Base-by-base conservation (phyloP, 2,113 vertebrate genomes). In the Ceyx cyanopectus region DNA sequence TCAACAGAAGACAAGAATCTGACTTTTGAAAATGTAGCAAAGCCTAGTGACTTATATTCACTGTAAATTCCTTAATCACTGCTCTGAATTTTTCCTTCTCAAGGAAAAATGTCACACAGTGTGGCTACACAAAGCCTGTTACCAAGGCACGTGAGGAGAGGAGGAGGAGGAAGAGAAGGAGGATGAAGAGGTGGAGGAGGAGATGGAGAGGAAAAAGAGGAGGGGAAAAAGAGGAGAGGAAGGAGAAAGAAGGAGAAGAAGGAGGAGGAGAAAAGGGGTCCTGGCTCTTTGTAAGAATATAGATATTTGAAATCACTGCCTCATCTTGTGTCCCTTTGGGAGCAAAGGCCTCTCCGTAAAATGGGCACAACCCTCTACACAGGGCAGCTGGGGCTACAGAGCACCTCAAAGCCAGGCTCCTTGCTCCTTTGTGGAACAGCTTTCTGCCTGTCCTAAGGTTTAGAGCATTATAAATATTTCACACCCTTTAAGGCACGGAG, bases 311-410 rank as follows among this genome's bases (percentile, higher is more conserved):
- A 63, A 93, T 66, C 34, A 12, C 9, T 86, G 68, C 68, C 53
- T 74, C 8, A 2, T 22, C 14, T 37, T 30, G 9, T 13, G 45
- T 68, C 14, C 61, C 19, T 54, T 37, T 37, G 22, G 0, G 0
- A 17, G 46, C 14, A 85, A 93, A 48, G 3, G 7, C 21, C 1
- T 0, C 13, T 27, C 17, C 6, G 23, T 22, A 29, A 76, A 86
- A 45, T 3, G 14, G 24, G 53, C 43, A 57, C n/a, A 75, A 40
- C 5, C 10, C 50, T 29, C 30, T 22, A 32, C 0, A 1, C 34
- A 66, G 22, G 16, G n/a, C 10, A 8, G 2, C 1, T 4, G 5
- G 11, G 16, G 9, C 14, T 7, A 43, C 19, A 41, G 27, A 34
- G 10, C 34, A 27, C 10, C 24, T 13, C 46, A 65, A 13, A 16